Evolutionary conservation across 2,797 vertebrate species (phyloP).

Genomic region (Sebastes oblongus): DNA sequence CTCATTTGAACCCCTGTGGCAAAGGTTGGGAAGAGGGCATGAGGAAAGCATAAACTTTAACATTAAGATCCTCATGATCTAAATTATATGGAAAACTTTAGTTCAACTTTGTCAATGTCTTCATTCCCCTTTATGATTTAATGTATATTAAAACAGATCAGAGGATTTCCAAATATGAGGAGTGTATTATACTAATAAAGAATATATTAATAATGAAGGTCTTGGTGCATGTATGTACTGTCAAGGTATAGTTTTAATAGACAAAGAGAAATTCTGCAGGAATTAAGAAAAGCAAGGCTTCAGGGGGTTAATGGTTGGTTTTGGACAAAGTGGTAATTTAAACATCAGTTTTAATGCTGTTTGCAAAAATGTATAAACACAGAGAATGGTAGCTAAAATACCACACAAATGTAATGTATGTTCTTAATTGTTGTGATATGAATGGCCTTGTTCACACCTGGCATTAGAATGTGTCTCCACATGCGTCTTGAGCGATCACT

Average conservation of each 20-base stretch:
- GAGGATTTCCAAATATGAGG: neutral
- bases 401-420: no score
- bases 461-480: no score
- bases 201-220: neutral
- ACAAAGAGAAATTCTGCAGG: neutral
- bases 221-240: neutral
- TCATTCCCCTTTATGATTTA: neutral
- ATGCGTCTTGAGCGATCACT: no score
- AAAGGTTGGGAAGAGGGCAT: slow-evolving; percentile 1
- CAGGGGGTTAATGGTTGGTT: neutral
- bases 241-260: neutral
- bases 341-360: neutral
- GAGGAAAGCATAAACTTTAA: neutral
- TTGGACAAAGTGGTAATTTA: neutral
- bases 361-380: neutral
- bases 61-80: neutral
- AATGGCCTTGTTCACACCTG: no score
- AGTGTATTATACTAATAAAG: neutral
- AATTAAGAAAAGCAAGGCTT: neutral
- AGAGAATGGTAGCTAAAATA: neutral
- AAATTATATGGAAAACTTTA: neutral
- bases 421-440: neutral
- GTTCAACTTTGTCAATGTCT: neutral
- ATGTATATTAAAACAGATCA: neutral
- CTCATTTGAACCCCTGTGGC: slow-evolving; percentile 37